phyloP scores from a whole-genome alignment of 92 coral and sea anemone genomes.

The Meandrina meandrites region DNA sequence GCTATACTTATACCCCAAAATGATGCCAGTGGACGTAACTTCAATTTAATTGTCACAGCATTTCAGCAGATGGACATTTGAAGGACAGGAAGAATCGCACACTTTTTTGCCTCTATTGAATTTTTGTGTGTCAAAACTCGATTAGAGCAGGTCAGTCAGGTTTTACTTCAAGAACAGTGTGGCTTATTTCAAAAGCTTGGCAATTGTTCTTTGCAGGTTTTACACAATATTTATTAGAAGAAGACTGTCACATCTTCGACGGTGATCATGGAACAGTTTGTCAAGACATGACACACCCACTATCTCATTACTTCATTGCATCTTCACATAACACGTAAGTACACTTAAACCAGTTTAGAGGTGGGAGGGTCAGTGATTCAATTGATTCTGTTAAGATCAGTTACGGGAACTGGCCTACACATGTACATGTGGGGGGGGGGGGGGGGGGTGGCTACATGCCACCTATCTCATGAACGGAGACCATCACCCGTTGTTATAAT shows the following conservation, averaged over 20 bases:
- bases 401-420: too few species aligned
- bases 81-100: not conserved
- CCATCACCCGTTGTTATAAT: too few species aligned
- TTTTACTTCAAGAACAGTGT: not conserved
- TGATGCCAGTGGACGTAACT: not conserved
- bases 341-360: not conserved
- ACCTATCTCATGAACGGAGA: too few species aligned
- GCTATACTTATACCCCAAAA: not conserved
- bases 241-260: constrained; percentile 82
- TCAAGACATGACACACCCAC: constrained; percentile 86
- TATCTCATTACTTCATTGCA: constrained; percentile 87
- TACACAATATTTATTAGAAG: constrained; percentile 80
- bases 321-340: constrained; percentile 95
- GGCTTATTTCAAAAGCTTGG: not conserved
- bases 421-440: too few species aligned
- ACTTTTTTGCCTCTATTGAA: not conserved
- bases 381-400: too few species aligned
- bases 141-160: not conserved
- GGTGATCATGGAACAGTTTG: constrained; percentile 69
- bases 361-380: too few species aligned
- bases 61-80: not conserved
- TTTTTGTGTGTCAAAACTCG: not conserved
- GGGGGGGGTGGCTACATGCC: too few species aligned
- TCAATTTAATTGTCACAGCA: not conserved
- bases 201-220: constrained; percentile 64